Evolutionary conservation across 2,797 vertebrate species (phyloP).

Genomic region (Semotilus atromaculatus): DNA sequence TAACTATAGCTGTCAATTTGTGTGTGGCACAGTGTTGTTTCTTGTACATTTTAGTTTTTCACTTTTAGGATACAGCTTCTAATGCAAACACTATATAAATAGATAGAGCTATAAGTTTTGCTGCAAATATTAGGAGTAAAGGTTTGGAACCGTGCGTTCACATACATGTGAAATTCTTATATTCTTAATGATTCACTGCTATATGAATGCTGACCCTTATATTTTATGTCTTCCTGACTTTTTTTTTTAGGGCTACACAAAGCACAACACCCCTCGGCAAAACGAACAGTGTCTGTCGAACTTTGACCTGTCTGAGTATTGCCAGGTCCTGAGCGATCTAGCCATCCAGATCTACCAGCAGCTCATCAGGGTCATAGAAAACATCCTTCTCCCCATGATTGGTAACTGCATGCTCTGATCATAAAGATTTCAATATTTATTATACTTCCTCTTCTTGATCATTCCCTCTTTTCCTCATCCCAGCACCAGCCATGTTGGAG

Average conservation of each 20-base stretch:
- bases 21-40: not conserved
- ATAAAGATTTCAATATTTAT: not conserved
- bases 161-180: not conserved
- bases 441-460: not conserved
- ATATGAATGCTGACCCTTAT: not conserved
- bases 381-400: slow-evolving; percentile 90
- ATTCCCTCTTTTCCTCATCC: not conserved
- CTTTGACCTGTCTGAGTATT: slow-evolving; percentile 95
- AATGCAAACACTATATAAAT: not conserved
- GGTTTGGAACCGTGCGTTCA: slow-evolving; percentile 56
- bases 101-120: not conserved
- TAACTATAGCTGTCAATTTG: not conserved
- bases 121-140: not conserved
- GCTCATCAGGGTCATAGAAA: slow-evolving; percentile 89
- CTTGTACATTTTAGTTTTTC: not conserved
- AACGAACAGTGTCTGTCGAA: slow-evolving; percentile 94
- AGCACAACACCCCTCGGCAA: slow-evolving; percentile 90
- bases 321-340: slow-evolving; percentile 90
- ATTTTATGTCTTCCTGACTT: not conserved
- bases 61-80: not conserved
- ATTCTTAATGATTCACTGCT: not conserved
- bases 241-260: slow-evolving; percentile 76
- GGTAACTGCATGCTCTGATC: slow-evolving; percentile 74
- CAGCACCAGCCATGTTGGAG: slow-evolving; percentile 96
- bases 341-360: slow-evolving; percentile 97